Percentiles rank a stretch among this genome's conserved stretches.
Conservation (phyloP, 1,140 invertebrate species). For the Neodiprion lecontei region DNA sequence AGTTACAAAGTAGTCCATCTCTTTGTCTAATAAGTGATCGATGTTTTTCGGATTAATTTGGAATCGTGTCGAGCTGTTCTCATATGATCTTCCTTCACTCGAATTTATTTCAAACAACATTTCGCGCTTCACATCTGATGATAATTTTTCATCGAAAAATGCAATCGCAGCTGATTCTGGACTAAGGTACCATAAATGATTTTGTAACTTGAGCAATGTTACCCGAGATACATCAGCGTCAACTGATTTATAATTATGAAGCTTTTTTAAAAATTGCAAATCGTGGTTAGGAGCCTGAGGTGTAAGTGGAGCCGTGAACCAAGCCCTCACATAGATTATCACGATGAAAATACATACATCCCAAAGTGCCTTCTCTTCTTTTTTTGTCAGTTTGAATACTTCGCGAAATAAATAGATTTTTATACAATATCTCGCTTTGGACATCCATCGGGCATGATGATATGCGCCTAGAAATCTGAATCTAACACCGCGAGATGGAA, state of each 20-base stretch:
- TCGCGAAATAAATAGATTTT: conserved; percentile 44
- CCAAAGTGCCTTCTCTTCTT: conserved; percentile 27
- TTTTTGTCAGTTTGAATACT: conserved; percentile 13
- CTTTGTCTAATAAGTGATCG: not conserved
- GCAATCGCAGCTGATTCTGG: conserved; percentile 28
- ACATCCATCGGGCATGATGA: conserved; percentile 52
- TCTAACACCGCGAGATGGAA: conserved; percentile 30
- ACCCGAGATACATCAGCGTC: conserved; percentile 23
- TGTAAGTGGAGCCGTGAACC: conserved; percentile 32
- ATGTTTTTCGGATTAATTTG: not conserved
- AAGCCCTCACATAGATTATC: conserved; percentile 36
- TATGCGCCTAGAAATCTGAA: conserved; percentile 51
- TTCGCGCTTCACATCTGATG: not conserved
- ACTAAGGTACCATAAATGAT: conserved; percentile 36
- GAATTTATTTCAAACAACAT: not conserved
- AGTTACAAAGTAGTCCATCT: conserved; percentile 15
- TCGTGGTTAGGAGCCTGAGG: conserved; percentile 32
- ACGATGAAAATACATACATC: conserved; percentile 37
- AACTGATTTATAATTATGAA: conserved; percentile 26
- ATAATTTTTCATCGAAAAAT: conserved; percentile 31
- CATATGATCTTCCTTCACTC: not conserved
- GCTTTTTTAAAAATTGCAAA: conserved; percentile 30
- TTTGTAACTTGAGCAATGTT: conserved; percentile 28
- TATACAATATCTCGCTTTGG: conserved; percentile 52
- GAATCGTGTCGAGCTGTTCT: not conserved